A percentile compares a stretch with the other conserved stretches of the same genome.
phyloP scores from a whole-genome alignment of 1,140 invertebrate genomes.

The Arctopsyche grandis region DNA sequence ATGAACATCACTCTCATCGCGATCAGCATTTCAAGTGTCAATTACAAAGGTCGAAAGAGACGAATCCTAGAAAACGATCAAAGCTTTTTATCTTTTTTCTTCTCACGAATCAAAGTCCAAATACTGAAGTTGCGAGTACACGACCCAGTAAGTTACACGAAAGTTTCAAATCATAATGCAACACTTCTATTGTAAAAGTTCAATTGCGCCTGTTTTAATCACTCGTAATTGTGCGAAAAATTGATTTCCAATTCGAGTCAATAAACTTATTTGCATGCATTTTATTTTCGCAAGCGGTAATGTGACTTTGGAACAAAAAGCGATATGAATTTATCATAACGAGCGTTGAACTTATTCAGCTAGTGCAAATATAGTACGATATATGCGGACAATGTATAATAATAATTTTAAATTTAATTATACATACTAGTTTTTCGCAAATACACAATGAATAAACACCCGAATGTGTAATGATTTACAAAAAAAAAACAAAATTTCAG shows the following conservation, averaged over 20 bases:
- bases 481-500: no score
- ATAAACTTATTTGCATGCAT: not conserved
- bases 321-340: no score
- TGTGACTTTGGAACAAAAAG: no score
- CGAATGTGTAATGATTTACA: no score
- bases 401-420: no score
- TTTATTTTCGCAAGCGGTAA: no score
- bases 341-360: no score
- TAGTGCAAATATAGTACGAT: no score
- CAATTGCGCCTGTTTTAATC: not conserved
- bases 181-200: not conserved
- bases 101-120: not conserved
- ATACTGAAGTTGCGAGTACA: not conserved
- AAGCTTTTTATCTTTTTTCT: not conserved
- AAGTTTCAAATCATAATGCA: not conserved
- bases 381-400: no score
- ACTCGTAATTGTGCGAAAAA: not conserved
- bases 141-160: no score
- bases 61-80: not conserved
- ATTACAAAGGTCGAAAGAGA: not conserved
- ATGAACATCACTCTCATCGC: not conserved
- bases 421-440: no score
- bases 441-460: no score
- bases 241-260: not conserved
- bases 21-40: not conserved